A percentile compares a stretch with the other conserved stretches of the same genome.
phyloP scores from a whole-genome alignment of 2,113 vertebrate species.

The Orthonyx spaldingii region DNA sequence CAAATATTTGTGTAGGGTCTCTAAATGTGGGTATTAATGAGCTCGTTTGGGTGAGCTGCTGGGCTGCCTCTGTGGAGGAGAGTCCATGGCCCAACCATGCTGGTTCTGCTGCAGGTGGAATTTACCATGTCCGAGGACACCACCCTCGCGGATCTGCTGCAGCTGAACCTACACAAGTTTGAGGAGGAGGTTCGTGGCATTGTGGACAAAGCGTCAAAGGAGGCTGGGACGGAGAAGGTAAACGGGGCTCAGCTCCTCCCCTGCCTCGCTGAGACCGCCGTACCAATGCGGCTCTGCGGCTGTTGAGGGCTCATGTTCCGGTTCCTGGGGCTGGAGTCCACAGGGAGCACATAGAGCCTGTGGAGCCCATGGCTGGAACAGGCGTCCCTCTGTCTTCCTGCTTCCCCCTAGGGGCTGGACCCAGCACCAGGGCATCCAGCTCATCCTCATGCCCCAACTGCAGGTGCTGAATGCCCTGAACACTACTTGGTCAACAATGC shows the following conservation, averaged over 20 bases:
- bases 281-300: not conserved
- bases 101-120: slow-evolving; percentile 63
- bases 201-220: slow-evolving; percentile 76
- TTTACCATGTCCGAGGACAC: slow-evolving; percentile 76
- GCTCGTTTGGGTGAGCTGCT: not conserved
- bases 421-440: rapidly evolving
- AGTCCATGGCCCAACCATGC: rapidly evolving
- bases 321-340: not conserved
- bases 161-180: slow-evolving; percentile 70
- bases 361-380: not conserved
- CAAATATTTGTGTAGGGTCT: not conserved
- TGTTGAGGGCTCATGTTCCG: rapidly evolving
- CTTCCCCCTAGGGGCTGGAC: not conserved
- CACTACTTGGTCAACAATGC: slow-evolving; percentile 65
- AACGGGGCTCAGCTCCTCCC: rapidly evolving
- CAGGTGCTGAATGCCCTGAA: slow-evolving; percentile 71
- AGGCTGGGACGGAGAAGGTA: slow-evolving; percentile 78
- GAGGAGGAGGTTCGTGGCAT: slow-evolving; percentile 75
- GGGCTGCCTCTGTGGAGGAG: not conserved
- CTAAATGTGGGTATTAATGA: not conserved
- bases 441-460: rapidly evolving
- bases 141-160: slow-evolving; percentile 67
- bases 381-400: not conserved
- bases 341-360: rapidly evolving
- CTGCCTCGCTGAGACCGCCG: not conserved